Conservation (phyloP, 2,113 vertebrate genomes). For the Acrocephalus arundinaceus region DNA sequence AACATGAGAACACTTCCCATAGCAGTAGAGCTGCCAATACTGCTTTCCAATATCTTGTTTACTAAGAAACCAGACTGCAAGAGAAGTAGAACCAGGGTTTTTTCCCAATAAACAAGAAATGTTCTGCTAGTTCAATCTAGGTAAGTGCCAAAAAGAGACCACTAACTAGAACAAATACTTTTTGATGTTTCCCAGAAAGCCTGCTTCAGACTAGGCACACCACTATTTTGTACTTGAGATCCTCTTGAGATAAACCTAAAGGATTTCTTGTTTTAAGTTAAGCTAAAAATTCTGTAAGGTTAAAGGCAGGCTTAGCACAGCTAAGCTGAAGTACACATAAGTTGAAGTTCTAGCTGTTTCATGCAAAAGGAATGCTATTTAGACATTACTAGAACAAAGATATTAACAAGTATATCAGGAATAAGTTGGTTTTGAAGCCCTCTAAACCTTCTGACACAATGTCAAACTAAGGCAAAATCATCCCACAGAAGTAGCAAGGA, state of each 20-base stretch:
- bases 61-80: neutral
- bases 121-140: neutral
- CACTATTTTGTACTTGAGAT: neutral
- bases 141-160: neutral
- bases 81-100: neutral
- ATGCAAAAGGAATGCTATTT: neutral
- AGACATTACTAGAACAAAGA: neutral
- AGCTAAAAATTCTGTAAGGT: neutral
- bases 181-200: neutral
- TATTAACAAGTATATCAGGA: neutral
- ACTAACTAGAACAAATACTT: neutral
- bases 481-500: neutral
- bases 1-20: neutral
- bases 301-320: neutral
- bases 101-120: neutral
- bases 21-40: neutral
- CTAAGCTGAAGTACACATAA: neutral
- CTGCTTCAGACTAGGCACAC: neutral
- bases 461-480: neutral
- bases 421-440: neutral
- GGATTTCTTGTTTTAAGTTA: neutral
- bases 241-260: neutral
- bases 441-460: neutral
- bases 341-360: neutral
- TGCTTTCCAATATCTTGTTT: neutral